These are phyloP conservation scores for Drosophila busckii DNA, from an alignment of 1,140 invertebrate species.

Conservation along the genomic window DNA sequence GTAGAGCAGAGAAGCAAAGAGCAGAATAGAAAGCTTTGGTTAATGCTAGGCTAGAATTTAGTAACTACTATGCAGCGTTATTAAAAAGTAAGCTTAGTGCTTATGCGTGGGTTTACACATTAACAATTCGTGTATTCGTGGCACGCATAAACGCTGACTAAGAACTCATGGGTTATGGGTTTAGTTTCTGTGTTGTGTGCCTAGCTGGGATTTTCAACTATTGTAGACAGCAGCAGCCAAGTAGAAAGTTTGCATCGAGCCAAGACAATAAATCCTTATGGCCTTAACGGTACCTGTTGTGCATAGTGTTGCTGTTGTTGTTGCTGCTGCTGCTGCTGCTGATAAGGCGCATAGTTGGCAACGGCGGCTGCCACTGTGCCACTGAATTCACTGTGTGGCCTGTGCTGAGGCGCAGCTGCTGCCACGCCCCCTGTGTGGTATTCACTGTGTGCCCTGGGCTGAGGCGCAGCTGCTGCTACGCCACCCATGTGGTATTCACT, in stretches of 20 bases:
- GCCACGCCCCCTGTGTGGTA: conserved; percentile 18
- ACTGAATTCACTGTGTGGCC: too few species aligned
- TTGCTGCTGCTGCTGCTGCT: conserved; percentile 26
- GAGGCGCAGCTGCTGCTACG: conserved; percentile 16
- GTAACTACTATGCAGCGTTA: conserved; percentile 18
- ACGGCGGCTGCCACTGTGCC: too few species aligned
- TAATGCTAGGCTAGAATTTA: conserved; percentile 28
- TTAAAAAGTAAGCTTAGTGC: conserved; percentile 4
- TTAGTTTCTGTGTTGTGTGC: conserved; percentile 2
- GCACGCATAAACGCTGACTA: conserved; percentile 4
- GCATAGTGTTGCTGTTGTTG: conserved; percentile 63
- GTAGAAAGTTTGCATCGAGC: conserved; percentile 42
- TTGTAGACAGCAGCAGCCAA: conserved; percentile 40
- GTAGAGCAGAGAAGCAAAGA: conserved; percentile 23
- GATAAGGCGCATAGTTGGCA: too few species aligned
- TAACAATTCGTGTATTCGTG: neutral
- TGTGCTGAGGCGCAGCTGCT: neutral
- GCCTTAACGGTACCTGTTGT: conserved; percentile 66
- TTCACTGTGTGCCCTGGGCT: too few species aligned
- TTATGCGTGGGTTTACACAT: conserved; percentile 1
- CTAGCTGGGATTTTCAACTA: conserved; percentile 5
- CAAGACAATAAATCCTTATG: conserved; percentile 40
- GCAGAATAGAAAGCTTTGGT: conserved; percentile 23
- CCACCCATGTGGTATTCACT: conserved; percentile 32
- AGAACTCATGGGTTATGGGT: conserved; percentile 1